A percentile compares a stretch with the other conserved stretches of the same genome.
Evolutionary conservation across 2,797 vertebrate genomes (phyloP).

Genomic region (Bryconaethiops microstoma): DNA sequence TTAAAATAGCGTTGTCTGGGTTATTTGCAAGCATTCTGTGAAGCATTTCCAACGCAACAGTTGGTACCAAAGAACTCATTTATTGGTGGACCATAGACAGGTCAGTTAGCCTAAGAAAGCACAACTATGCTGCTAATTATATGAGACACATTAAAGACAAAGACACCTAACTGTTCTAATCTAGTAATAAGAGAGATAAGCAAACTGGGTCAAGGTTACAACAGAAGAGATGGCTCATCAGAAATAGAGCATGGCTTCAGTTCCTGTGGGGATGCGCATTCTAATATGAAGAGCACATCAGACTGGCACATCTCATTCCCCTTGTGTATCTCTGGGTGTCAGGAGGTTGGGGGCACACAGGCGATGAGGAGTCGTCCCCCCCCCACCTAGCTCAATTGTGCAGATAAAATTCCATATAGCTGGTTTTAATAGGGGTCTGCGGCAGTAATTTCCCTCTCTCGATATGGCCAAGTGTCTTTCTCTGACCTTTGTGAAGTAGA

Average conservation of each 20-base stretch:
- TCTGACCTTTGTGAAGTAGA: conserved; percentile 54
- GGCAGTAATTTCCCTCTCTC: conserved; percentile 33
- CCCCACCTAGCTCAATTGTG: conserved; percentile 22
- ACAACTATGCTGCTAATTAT: background rate
- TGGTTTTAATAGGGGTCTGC: conserved; percentile 44
- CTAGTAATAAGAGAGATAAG: background rate
- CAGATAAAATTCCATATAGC: conserved; percentile 45
- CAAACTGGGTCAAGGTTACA: conserved; percentile 12
- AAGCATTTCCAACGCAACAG: background rate
- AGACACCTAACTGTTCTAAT: background rate
- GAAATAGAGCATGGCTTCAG: background rate
- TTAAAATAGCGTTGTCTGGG: no score
- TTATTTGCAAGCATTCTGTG: no score
- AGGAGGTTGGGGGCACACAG: background rate
- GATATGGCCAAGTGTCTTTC: conserved; percentile 28
- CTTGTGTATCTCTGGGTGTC: background rate
- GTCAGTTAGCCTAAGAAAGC: background rate
- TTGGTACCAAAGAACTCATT: background rate
- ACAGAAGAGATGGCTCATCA: background rate
- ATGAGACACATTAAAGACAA: background rate
- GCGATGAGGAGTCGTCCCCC: background rate
- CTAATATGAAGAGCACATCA: conserved; percentile 3
- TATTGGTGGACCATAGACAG: background rate
- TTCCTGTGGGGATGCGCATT: background rate
- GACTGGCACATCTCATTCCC: conserved; percentile 8